Percentiles rank a stretch among this genome's conserved stretches.
These are phyloP conservation scores for Hydrolagus colliei DNA, from an alignment of 2,797 vertebrate species.

Conservation along the genomic window DNA sequence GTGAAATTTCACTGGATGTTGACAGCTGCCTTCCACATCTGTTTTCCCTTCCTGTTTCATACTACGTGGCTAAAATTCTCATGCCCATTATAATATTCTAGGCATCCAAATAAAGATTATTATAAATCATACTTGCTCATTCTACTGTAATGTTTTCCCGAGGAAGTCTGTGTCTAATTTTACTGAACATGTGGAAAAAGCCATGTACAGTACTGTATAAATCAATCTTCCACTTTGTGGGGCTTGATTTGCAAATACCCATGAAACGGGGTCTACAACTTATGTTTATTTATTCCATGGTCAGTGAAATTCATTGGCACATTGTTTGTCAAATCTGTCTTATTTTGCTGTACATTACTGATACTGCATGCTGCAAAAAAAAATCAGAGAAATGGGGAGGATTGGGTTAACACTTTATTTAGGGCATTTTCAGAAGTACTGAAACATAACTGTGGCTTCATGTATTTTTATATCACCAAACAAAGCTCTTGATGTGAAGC, in stretches of 20 bases:
- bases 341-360: background rate
- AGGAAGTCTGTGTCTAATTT: background rate
- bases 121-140: conserved; percentile 13
- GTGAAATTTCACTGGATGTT: conserved; percentile 58
- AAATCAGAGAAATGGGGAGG: background rate
- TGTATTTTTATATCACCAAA: too few relatives aligned
- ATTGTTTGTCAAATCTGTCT: background rate
- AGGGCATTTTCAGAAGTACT: background rate
- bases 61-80: background rate
- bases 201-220: too few relatives aligned
- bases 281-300: too few relatives aligned
- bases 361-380: background rate
- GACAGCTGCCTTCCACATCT: conserved; percentile 46
- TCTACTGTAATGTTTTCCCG: background rate
- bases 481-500: too few relatives aligned
- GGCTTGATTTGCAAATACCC: background rate
- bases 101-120: background rate
- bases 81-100: background rate
- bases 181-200: background rate
- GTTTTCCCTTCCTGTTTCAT: conserved; percentile 8
- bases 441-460: background rate
- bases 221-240: background rate
- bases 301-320: background rate
- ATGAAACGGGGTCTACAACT: background rate
- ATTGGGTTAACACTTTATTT: background rate